phyloP scores from a whole-genome alignment of 2,888 invertebrate species.

The Drosophila maculinotata region DNA sequence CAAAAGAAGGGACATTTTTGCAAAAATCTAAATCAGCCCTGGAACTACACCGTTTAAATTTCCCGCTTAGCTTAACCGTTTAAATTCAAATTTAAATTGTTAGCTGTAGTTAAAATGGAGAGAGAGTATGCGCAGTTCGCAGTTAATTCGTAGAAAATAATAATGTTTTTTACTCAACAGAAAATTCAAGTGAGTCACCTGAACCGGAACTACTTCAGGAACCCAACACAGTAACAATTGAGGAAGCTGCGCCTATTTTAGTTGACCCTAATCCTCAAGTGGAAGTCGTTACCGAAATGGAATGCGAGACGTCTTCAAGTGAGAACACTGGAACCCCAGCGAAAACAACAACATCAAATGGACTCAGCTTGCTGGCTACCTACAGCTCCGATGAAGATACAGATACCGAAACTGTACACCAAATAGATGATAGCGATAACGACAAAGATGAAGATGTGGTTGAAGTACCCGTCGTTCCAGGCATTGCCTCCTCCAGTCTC shows the following conservation, averaged over 20 bases:
- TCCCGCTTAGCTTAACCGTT: too few species aligned
- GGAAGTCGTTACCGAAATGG: slow-evolving; percentile 18
- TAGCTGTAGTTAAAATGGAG: too few species aligned
- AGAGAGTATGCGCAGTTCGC: too few species aligned
- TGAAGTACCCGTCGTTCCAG: slow-evolving; percentile 62
- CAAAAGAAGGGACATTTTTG: too few species aligned
- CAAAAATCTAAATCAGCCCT: too few species aligned
- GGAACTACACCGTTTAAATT: too few species aligned
- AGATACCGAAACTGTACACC: slow-evolving; percentile 33
- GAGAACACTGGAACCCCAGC: neutral
- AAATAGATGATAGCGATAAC: slow-evolving; percentile 46
- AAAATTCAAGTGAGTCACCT: neutral
- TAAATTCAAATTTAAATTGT: neutral
- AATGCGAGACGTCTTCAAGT: slow-evolving; percentile 7
- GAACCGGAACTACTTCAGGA: neutral
- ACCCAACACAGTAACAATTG: neutral
- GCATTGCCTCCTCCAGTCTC: slow-evolving; percentile 35
- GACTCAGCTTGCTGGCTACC: slow-evolving; percentile 78
- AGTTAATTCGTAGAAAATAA: too few species aligned
- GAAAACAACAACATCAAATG: slow-evolving; percentile 36
- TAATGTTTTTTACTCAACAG: too few species aligned
- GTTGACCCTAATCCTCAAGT: neutral
- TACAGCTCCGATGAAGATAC: slow-evolving; percentile 75
- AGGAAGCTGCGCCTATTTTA: neutral
- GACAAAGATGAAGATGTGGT: slow-evolving; percentile 71